phyloP scores from a whole-genome alignment of 2,888 invertebrate genomes.

The Tuta absoluta region DNA sequence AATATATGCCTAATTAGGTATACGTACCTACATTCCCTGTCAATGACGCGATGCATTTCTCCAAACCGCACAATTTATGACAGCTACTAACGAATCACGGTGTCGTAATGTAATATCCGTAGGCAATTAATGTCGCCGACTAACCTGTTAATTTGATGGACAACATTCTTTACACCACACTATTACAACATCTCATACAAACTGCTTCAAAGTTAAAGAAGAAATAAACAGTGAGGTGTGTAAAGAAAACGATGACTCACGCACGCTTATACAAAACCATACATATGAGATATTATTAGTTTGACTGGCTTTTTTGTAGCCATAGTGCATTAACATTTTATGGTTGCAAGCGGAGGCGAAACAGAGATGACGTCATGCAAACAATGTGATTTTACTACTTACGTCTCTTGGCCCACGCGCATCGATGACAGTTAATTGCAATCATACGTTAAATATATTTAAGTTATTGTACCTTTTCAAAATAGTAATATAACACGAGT shows the following conservation, averaged over 20 bases:
- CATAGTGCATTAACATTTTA: conserved; percentile 26
- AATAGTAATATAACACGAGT: too few species aligned
- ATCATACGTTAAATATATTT: too few species aligned
- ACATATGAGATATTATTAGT: conserved; percentile 17
- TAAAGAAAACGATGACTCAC: conserved; percentile 17
- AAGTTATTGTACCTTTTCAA: too few species aligned
- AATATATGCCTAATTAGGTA: too few species aligned
- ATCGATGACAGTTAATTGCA: conserved; percentile 40
- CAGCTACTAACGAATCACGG: neutral
- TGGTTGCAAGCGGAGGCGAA: conserved; percentile 17
- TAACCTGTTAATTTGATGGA: conserved; percentile 10
- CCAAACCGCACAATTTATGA: neutral
- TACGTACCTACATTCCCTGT: neutral
- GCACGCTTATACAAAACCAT: conserved; percentile 7
- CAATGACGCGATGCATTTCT: neutral
- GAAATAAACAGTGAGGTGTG: neutral
- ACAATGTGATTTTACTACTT: conserved; percentile 6
- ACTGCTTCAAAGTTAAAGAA: neutral
- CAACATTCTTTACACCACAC: conserved; percentile 20
- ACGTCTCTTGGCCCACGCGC: conserved; percentile 40
- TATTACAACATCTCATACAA: conserved; percentile 3
- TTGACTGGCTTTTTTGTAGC: conserved; percentile 9
- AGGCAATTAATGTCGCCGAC: conserved; percentile 21
- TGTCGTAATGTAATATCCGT: conserved; percentile 23
- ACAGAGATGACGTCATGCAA: conserved; percentile 18